These are phyloP conservation scores for Anthrax anthrax DNA, from an alignment of 2,888 invertebrate species.

Conservation along the genomic window DNA sequence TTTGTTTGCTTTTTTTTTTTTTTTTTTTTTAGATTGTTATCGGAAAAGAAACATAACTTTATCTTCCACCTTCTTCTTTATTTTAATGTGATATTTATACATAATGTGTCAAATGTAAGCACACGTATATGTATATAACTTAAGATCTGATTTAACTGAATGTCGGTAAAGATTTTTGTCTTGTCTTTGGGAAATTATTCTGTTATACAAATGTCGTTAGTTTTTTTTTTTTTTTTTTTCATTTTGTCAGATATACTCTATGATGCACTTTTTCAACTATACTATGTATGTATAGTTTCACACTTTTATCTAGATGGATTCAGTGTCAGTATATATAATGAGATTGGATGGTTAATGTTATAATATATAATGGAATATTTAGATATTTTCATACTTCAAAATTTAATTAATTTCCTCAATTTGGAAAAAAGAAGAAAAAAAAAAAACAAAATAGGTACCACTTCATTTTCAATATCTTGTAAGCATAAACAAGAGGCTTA, in stretches of 20 bases:
- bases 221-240: no score
- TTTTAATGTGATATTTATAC: no score
- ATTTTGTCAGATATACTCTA: no score
- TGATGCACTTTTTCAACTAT: no score
- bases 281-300: no score
- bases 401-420: not conserved
- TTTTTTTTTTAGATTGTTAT: conserved; percentile 1
- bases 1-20: no score
- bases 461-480: not conserved
- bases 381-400: not conserved
- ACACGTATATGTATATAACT: not conserved
- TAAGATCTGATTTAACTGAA: conserved; percentile 2
- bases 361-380: no score
- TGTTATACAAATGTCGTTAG: no score
- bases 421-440: not conserved
- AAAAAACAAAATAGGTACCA: no score
- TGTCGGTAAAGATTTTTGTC: conserved; percentile 1
- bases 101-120: not conserved
- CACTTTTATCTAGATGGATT: conserved; percentile 4
- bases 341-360: not conserved
- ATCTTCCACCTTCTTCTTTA: not conserved
- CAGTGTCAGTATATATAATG: not conserved
- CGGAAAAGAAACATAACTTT: not conserved
- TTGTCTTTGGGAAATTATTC: conserved; percentile 4
- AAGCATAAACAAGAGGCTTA: not conserved